Evolutionary conservation across 2,888 invertebrate species (phyloP).

Genomic region (Argynnis bischoffii): DNA sequence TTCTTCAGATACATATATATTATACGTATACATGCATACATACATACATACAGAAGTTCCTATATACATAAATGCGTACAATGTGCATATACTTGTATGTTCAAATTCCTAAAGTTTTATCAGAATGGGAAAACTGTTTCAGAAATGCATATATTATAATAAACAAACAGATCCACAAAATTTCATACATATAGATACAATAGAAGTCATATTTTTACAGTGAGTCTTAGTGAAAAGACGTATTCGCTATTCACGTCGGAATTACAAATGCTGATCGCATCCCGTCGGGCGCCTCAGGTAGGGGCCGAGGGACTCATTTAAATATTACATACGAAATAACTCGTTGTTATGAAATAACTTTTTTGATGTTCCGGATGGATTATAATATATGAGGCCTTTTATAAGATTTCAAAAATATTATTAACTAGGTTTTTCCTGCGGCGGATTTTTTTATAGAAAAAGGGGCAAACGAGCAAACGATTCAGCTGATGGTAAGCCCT

Average conservation of each 20-base stretch:
- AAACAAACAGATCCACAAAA: no score
- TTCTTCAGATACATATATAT: no score
- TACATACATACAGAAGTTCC: background rate
- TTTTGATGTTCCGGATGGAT: slow-evolving; percentile 11
- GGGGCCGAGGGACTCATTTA: slow-evolving; percentile 17
- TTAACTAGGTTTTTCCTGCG: background rate
- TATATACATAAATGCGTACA: no score
- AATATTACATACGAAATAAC: slow-evolving; percentile 20
- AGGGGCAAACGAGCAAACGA: no score
- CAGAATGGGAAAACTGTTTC: no score
- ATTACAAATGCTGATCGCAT: slow-evolving; percentile 16
- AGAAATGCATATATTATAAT: no score
- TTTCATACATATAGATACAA: no score
- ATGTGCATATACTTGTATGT: no score
- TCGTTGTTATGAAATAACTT: slow-evolving; percentile 11
- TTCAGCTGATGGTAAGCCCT: no score
- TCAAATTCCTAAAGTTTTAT: no score
- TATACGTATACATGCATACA: background rate
- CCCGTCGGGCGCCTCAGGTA: background rate
- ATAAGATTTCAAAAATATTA: slow-evolving; percentile 9
- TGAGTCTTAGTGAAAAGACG: background rate
- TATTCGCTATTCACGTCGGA: background rate
- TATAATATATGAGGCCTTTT: slow-evolving; percentile 14
- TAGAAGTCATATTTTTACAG: background rate
- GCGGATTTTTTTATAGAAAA: no score